phyloP scores from a whole-genome alignment of 2,113 vertebrate genomes.

The Phodopus roborovskii region DNA sequence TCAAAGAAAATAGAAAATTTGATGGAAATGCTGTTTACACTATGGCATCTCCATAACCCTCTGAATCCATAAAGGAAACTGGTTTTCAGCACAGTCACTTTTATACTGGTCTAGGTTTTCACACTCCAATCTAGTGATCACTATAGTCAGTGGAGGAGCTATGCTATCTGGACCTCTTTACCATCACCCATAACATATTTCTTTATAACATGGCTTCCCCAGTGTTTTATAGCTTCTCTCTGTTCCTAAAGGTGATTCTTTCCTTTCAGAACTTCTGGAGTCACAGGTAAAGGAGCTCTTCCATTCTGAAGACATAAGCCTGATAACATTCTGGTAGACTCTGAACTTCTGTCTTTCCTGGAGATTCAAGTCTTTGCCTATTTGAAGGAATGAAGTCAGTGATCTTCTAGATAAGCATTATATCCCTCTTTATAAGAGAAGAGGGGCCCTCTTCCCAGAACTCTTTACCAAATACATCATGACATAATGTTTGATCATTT shows the following conservation, averaged over 20 bases:
- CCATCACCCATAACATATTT: not conserved
- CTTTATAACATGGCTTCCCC: not conserved
- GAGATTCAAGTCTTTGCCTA: too few relatives aligned
- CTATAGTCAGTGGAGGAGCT: not conserved
- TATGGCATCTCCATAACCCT: not conserved
- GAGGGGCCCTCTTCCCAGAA: accelerated
- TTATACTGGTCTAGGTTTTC: not conserved
- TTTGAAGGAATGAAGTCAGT: not conserved
- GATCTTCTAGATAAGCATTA: too few relatives aligned
- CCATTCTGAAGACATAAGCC: too few relatives aligned
- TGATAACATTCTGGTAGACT: not conserved
- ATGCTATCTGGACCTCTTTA: not conserved
- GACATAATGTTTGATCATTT: not conserved
- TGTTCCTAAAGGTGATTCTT: not conserved
- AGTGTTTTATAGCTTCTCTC: not conserved
- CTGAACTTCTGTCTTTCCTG: not conserved
- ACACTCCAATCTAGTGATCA: not conserved
- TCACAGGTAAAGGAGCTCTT: not conserved
- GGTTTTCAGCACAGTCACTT: not conserved
- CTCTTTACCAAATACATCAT: not conserved
- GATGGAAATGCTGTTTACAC: too few relatives aligned
- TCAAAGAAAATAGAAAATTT: not conserved
- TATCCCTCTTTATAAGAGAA: not conserved
- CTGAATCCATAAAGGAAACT: not conserved
- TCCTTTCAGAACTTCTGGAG: not conserved